Evolutionary conservation across 2,113 vertebrate genomes (phyloP).

Genomic region (Ploceus nigricollis): DNA sequence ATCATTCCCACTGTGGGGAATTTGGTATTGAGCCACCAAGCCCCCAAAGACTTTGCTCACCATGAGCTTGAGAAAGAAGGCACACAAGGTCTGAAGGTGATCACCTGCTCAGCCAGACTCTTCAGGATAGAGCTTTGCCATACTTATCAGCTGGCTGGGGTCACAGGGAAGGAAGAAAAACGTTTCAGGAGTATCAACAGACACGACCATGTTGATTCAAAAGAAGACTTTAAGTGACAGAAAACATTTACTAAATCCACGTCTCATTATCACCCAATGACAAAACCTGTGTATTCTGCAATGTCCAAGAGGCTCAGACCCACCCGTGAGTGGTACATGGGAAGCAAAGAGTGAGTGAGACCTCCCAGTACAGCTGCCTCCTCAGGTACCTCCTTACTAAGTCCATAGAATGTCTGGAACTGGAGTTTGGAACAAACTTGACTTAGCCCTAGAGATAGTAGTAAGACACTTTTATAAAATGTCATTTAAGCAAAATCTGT

Average conservation of each 20-base stretch:
- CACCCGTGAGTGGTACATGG: accelerated
- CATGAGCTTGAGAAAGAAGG: background rate
- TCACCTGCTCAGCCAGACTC: background rate
- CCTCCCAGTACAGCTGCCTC: background rate
- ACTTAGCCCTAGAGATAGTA: background rate
- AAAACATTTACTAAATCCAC: background rate
- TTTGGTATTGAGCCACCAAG: background rate
- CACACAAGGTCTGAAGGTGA: background rate
- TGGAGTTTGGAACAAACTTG: background rate
- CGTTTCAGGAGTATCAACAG: background rate
- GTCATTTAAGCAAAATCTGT: background rate
- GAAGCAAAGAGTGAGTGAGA: background rate
- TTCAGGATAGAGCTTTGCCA: background rate
- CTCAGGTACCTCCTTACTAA: background rate
- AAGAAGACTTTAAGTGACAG: background rate
- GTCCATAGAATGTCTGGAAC: background rate
- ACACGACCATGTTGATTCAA: accelerated
- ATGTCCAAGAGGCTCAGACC: background rate
- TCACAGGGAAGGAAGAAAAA: background rate
- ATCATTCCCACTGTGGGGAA: background rate
- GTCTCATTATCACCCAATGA: background rate
- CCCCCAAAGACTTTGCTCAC: accelerated
- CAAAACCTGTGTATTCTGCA: background rate
- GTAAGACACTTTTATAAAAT: background rate
- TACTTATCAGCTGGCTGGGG: background rate